Evolutionary conservation across 2,113 vertebrate species (phyloP).

Genomic region (Ptychochromis oligacanthus): DNA sequence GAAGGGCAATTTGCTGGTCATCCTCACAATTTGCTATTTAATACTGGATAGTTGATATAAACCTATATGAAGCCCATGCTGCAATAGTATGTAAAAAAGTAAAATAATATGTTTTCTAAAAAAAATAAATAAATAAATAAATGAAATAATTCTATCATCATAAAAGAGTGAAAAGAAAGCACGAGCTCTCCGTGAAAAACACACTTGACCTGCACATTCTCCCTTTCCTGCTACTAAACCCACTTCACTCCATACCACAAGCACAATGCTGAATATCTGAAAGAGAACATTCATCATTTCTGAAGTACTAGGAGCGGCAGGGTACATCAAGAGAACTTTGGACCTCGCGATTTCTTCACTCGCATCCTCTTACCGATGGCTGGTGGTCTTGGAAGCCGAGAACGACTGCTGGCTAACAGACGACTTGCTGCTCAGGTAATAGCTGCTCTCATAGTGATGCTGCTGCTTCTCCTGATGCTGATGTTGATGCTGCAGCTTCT

Average conservation of each 20-base stretch:
- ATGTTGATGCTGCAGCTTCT: constrained; percentile 82
- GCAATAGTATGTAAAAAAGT: neutral
- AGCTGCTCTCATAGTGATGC: constrained; percentile 85
- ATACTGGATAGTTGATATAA: too few relatives aligned
- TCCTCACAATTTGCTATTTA: neutral
- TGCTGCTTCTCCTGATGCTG: constrained; percentile 73
- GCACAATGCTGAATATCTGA: constrained; percentile 42
- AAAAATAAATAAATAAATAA: neutral
- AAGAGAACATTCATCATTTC: neutral
- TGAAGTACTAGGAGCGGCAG: neutral
- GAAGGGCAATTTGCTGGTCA: neutral
- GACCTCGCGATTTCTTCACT: neutral
- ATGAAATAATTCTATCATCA: neutral
- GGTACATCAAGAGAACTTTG: neutral
- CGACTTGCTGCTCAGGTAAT: constrained; percentile 84
- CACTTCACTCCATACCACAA: constrained; percentile 1
- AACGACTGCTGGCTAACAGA: constrained; percentile 79
- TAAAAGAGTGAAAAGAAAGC: neutral
- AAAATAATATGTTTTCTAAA: neutral
- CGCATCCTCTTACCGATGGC: constrained; percentile 75
- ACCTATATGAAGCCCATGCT: neutral
- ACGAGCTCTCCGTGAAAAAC: neutral
- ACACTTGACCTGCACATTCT: neutral
- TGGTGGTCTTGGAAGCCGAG: constrained; percentile 63
- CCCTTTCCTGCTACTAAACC: neutral